phyloP scores from a whole-genome alignment of 2,113 vertebrate species.

The Chionodraco myersi region DNA sequence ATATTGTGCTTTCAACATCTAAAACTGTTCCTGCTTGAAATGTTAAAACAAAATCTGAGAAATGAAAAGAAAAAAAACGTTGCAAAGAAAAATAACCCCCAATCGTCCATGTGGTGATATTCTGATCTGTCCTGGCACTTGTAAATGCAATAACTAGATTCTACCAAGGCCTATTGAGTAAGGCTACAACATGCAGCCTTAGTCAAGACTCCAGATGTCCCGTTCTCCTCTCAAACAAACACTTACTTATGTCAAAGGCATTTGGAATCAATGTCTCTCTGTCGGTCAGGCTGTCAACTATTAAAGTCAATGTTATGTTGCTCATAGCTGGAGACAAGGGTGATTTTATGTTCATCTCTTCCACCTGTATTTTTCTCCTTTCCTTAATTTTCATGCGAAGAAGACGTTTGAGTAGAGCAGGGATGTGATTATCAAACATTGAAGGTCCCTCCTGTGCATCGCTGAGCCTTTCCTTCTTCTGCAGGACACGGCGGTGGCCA shows the following conservation, averaged over 20 bases:
- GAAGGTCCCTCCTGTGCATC: constrained; percentile 27
- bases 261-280: constrained; percentile 57
- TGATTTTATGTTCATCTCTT: constrained; percentile 16
- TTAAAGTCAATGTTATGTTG: constrained; percentile 15
- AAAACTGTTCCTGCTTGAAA: constrained; percentile 48
- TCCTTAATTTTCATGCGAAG: constrained; percentile 43
- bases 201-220: constrained; percentile 63
- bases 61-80: constrained; percentile 50
- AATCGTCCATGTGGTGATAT: constrained; percentile 67
- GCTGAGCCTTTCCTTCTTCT: constrained; percentile 34
- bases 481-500: constrained; percentile 30
- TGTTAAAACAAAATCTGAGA: constrained; percentile 56
- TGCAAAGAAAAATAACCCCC: constrained; percentile 38
- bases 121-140: constrained; percentile 79
- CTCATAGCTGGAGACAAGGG: not conserved
- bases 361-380: constrained; percentile 6
- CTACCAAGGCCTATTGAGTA: constrained; percentile 73
- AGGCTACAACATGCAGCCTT: constrained; percentile 76
- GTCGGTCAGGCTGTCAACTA: constrained; percentile 14
- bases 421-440: constrained; percentile 55
- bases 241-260: constrained; percentile 58
- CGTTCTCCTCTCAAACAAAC: constrained; percentile 45
- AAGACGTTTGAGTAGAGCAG: constrained; percentile 39
- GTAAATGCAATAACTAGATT: constrained; percentile 76
- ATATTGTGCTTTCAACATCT: constrained; percentile 79